Percentiles rank a stretch among this genome's conserved stretches.
These are phyloP conservation scores for Sialis lutaria DNA, from an alignment of 2,888 invertebrate species.

Conservation along the genomic window DNA sequence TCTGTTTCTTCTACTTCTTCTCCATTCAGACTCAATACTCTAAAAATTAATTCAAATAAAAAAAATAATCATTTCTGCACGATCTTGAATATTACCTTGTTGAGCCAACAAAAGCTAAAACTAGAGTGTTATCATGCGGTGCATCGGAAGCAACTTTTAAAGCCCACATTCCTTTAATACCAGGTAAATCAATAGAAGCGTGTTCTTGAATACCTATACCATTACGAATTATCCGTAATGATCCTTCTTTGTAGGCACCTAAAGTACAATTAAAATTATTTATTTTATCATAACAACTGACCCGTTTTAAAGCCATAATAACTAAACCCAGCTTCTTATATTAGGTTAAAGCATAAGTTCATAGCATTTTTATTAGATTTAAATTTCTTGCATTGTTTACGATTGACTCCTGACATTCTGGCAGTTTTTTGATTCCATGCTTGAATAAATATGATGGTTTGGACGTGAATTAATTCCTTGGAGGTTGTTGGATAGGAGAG, in stretches of 20 bases:
- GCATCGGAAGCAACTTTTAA: slow-evolving; percentile 52
- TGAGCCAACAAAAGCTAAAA: slow-evolving; percentile 92
- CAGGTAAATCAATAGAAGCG: slow-evolving; percentile 90
- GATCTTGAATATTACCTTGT: slow-evolving; percentile 41
- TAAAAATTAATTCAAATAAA: slow-evolving; percentile 15
- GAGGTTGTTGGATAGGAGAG: too few relatives aligned
- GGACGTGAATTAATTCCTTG: too few relatives aligned
- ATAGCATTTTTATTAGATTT: too few relatives aligned
- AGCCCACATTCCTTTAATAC: slow-evolving; percentile 98
- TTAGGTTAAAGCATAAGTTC: too few relatives aligned
- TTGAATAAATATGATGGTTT: too few relatives aligned
- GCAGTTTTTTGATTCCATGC: too few relatives aligned
- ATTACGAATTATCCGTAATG: slow-evolving; percentile 89
- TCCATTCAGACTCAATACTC: slow-evolving; percentile 73
- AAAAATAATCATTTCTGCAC: background rate
- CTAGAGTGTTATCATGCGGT: slow-evolving; percentile 69
- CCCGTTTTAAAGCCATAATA: too few relatives aligned
- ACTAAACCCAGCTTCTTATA: too few relatives aligned
- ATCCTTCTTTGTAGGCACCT: slow-evolving; percentile 93
- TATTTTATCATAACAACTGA: too few relatives aligned
- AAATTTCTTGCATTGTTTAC: too few relatives aligned
- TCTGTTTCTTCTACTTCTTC: slow-evolving; percentile 98
- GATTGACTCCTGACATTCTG: too few relatives aligned
- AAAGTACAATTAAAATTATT: slow-evolving; percentile 3
- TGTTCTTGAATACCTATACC: slow-evolving; percentile 98